Evolutionary conservation across 2,888 invertebrate genomes (phyloP).

Genomic region (Napeogenes inachia): DNA sequence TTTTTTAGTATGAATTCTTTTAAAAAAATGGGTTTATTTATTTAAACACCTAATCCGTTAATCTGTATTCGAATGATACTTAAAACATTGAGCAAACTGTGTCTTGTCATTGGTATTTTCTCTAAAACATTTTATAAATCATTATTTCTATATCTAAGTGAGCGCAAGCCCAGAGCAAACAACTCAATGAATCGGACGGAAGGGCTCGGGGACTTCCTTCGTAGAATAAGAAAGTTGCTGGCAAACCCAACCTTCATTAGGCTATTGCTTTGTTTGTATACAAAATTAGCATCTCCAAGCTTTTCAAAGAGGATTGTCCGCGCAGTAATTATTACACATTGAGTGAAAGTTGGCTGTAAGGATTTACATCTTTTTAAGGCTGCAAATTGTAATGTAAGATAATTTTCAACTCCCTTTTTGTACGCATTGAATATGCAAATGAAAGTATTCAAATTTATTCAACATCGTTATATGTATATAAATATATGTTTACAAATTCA

Average conservation of each 20-base stretch:
- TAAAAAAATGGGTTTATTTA: too few species aligned
- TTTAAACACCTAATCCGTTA: too few species aligned
- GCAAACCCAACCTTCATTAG: slow-evolving; percentile 70
- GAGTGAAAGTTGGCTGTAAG: slow-evolving; percentile 45
- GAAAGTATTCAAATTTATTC: slow-evolving; percentile 4
- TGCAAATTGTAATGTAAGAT: slow-evolving; percentile 32
- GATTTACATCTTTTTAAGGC: slow-evolving; percentile 42
- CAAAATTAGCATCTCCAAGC: slow-evolving; percentile 71
- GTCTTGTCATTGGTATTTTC: slow-evolving; percentile 22
- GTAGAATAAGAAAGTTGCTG: slow-evolving; percentile 70
- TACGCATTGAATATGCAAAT: slow-evolving; percentile 11
- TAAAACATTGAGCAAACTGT: neutral
- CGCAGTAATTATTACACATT: slow-evolving; percentile 58
- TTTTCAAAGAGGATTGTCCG: slow-evolving; percentile 50
- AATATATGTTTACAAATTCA: neutral
- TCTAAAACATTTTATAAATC: slow-evolving; percentile 26
- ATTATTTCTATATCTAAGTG: slow-evolving; percentile 44
- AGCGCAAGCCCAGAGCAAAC: slow-evolving; percentile 68
- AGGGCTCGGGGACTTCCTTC: slow-evolving; percentile 57
- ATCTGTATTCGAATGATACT: too few species aligned
- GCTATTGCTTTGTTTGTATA: slow-evolving; percentile 70
- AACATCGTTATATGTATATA: slow-evolving; percentile 2
- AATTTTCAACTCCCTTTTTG: slow-evolving; percentile 14
- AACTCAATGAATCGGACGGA: slow-evolving; percentile 73
- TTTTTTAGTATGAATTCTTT: too few species aligned